Conservation (phyloP, 2,113 vertebrate species). For the Antennarius striatus region DNA sequence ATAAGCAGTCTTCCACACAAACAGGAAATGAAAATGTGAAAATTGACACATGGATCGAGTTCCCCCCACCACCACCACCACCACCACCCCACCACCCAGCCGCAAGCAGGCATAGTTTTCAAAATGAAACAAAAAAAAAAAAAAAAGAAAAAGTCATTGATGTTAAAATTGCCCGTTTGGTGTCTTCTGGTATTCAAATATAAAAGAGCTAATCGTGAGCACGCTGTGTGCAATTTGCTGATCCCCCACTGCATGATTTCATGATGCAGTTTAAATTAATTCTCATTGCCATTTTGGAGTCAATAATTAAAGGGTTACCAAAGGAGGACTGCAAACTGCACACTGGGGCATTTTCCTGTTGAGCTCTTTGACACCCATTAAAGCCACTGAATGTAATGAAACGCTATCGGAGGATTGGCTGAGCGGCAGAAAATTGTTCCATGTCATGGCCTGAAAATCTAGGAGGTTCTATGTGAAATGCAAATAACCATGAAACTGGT, state of each 20-base stretch:
- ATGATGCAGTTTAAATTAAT: conserved; percentile 17
- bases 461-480: too few relatives aligned
- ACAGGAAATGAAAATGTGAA: conserved; percentile 8
- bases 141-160: not conserved
- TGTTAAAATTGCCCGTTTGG: conserved; percentile 11
- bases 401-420: not conserved
- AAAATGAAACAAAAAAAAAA: too few relatives aligned
- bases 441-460: too few relatives aligned
- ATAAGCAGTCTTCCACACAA: not conserved
- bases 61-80: not conserved
- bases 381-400: conserved; percentile 13
- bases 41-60: not conserved
- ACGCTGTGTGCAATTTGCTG: conserved; percentile 13
- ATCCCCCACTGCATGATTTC: conserved; percentile 8
- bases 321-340: conserved; percentile 12
- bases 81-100: conserved; percentile 1
- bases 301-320: conserved; percentile 12
- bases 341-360: conserved; percentile 10
- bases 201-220: conserved; percentile 14
- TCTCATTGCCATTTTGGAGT: conserved; percentile 9
- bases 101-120: not conserved
- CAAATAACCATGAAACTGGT: too few relatives aligned
- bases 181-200: conserved; percentile 1
- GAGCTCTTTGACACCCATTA: conserved; percentile 1
- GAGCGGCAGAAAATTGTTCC: too few relatives aligned